phyloP scores from a whole-genome alignment of 2,797 vertebrate genomes.

The Cetoscarus ocellatus region DNA sequence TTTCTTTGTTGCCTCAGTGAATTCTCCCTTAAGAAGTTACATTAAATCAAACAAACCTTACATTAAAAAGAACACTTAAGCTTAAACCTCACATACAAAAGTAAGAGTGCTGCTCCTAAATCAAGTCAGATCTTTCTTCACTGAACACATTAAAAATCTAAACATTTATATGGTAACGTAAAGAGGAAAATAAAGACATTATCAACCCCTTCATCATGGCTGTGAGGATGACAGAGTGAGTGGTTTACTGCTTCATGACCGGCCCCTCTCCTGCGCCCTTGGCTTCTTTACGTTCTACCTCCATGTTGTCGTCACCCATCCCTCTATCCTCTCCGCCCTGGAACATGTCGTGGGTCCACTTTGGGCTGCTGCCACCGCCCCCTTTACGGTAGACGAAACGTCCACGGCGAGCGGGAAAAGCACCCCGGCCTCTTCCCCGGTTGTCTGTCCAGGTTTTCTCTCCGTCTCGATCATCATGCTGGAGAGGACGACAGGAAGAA shows the following conservation, averaged over 20 bases:
- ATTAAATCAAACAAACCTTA: constrained; percentile 27
- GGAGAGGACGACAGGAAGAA: constrained; percentile 5
- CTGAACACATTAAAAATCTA: constrained; percentile 34
- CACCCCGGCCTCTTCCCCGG: constrained; percentile 88
- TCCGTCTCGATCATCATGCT: constrained; percentile 98
- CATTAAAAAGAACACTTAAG: constrained; percentile 10
- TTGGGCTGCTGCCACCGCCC: constrained; percentile 48
- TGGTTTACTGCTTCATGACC: constrained; percentile 81
- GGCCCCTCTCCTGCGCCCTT: constrained; percentile 79
- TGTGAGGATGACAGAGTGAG: not conserved
- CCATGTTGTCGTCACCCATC: constrained; percentile 89
- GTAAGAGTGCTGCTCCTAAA: constrained; percentile 23
- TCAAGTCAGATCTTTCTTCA: constrained; percentile 29
- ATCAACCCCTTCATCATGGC: constrained; percentile 1
- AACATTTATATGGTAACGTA: constrained; percentile 14
- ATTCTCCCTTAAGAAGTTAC: constrained; percentile 31
- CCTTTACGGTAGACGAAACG: constrained; percentile 93
- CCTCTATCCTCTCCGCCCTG: constrained; percentile 90
- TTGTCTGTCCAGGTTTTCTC: constrained; percentile 94
- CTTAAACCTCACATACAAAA: constrained; percentile 17
- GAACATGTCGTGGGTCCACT: constrained; percentile 94
- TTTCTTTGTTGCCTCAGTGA: constrained; percentile 29
- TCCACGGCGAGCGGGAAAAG: constrained; percentile 90
- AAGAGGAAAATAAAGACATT: not conserved
- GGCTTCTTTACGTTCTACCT: constrained; percentile 88